Conservation (phyloP, 2,113 vertebrate genomes). For the Atherinomorus stipes region DNA sequence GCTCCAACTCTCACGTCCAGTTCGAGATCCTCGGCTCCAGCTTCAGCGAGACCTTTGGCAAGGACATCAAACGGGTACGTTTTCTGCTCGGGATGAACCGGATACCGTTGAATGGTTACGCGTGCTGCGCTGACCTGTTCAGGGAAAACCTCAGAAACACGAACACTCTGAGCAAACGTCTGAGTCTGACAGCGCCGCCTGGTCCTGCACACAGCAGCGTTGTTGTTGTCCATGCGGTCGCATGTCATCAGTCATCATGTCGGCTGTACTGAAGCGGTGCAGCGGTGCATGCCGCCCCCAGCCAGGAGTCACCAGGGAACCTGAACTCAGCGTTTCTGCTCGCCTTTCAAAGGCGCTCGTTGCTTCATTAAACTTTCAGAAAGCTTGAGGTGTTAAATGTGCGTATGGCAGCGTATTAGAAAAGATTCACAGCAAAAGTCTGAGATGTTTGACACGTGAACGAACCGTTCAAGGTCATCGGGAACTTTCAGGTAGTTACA, state of each 20-base stretch:
- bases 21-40: conserved; percentile 98
- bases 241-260: neutral
- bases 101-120: too few species aligned
- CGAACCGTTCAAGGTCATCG: too few species aligned
- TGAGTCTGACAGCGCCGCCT: conserved; percentile 10
- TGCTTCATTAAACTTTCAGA: neutral
- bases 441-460: too few species aligned
- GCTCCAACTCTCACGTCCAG: conserved; percentile 95
- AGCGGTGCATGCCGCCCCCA: neutral
- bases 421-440: too few species aligned
- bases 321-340: neutral
- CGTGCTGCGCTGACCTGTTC: neutral
- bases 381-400: rapidly evolving
- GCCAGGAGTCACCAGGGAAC: neutral
- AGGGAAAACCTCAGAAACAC: neutral
- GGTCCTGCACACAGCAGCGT: neutral
- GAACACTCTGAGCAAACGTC: too few species aligned
- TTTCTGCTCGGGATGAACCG: neutral
- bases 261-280: too few species aligned
- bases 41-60: conserved; percentile 98
- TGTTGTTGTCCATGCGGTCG: neutral
- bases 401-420: too few species aligned
- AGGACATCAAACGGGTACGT: conserved; percentile 95
- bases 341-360: neutral
- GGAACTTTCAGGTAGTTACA: too few species aligned